These are phyloP conservation scores for Apostichopus japonicus DNA, from an alignment of 35 echinoderm and acorn worm genomes.

Conservation along the genomic window DNA sequence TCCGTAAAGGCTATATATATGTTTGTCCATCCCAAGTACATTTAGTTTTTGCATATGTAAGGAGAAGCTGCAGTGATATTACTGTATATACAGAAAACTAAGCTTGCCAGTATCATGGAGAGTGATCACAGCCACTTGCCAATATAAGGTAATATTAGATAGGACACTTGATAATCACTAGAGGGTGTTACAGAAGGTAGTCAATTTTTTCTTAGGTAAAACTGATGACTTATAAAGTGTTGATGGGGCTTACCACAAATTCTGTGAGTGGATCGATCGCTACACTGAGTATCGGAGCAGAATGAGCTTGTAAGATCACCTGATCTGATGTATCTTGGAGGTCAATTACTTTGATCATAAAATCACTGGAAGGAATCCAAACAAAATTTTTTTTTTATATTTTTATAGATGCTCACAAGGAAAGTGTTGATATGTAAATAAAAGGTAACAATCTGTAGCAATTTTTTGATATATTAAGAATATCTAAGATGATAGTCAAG, in stretches of 20 bases:
- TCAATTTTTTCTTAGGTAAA: too few relatives aligned
- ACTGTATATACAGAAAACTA: too few relatives aligned
- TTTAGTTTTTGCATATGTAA: too few relatives aligned
- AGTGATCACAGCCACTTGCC: too few relatives aligned
- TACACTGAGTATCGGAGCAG: slow-evolving; percentile 91
- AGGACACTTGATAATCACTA: too few relatives aligned
- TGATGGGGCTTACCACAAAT: slow-evolving; percentile 69
- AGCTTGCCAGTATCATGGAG: too few relatives aligned
- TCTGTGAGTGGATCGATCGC: slow-evolving; percentile 75
- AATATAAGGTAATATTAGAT: too few relatives aligned
- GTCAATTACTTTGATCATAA: slow-evolving; percentile 75
- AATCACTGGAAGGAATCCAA: slow-evolving; percentile 75
- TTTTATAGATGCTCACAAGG: not conserved
- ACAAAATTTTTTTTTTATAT: not conserved
- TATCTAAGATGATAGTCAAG: not conserved
- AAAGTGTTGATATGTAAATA: not conserved
- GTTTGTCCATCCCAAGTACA: too few relatives aligned
- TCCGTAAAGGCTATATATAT: too few relatives aligned
- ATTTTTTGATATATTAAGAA: not conserved
- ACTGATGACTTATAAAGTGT: too few relatives aligned
- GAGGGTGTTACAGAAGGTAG: too few relatives aligned
- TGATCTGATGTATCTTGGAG: slow-evolving; percentile 72
- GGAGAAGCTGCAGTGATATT: too few relatives aligned
- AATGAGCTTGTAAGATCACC: slow-evolving; percentile 72
- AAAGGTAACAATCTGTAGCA: not conserved